Base-by-base conservation (phyloP, 1,140 invertebrate species). In the Eciton burchellii region DNA sequence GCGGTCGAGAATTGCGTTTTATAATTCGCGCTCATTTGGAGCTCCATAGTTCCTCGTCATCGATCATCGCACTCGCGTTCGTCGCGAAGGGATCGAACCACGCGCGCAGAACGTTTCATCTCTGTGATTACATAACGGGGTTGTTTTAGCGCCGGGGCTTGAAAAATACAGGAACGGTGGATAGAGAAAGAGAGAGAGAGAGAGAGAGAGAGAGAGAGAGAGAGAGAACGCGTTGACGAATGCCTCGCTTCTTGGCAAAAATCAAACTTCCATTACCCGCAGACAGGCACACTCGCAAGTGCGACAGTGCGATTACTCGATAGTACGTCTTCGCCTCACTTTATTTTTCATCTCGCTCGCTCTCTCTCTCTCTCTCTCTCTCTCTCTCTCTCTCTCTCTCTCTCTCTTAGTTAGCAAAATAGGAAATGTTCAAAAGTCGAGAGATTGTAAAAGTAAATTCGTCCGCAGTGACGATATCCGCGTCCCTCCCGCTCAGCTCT, bases 21-120 rank as follows among this genome's bases (percentile, higher is more conserved):
- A n/a, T 79, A 79, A 79, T 79, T 79, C 54, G 49, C 74, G 49
- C n/a, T 79, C 74, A 79, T 79, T 79, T 79, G 63, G 29, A n/a
- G 63, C 35, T 43, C 63, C 74, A 70, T 79, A 79, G 63, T 63
- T 70, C 56, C 74, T 79, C 63, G 70, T 79, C 70, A 79, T 79
- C 63, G 74, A 70, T 47, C 29, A 65, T 54, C 72, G 72, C 24
- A 68, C n/a, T 62, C 49, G 12, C 35, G 63, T 68, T 19, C 21
- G 49, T 35, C 74, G n/a, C n/a, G 74, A 79, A 68, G 49, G 74
- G 68, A 77, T 77, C 62, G 72, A 74, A 74, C 62, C 62, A 35
- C 63, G 11, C 63, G 63, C 52, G 49, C 49, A 57, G 41, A 70
- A 79, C 70, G 70, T 79, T 79, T 79, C 35, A 79, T 70, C 63